Percentiles rank a stretch among this genome's conserved stretches.
Conservation (phyloP, 2,113 vertebrate species). For the Piliocolobus tephrosceles region DNA sequence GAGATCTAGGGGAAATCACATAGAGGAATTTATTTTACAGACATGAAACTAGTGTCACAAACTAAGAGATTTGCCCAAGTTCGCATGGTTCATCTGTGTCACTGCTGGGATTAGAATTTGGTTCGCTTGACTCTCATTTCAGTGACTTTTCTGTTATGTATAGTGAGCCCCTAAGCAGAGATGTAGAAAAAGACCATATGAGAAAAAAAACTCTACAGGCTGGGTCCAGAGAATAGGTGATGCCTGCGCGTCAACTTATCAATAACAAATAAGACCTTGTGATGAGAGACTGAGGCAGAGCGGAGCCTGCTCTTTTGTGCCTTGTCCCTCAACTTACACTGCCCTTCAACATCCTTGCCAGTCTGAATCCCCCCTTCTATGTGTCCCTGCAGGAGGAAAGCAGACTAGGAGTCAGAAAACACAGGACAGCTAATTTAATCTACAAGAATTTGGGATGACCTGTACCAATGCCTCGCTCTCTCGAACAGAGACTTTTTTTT, state of each 20-base stretch:
- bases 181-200: not conserved
- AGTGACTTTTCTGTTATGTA: not conserved
- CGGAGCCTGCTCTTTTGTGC: not conserved
- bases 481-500: constrained; percentile 1
- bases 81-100: not conserved
- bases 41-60: not conserved
- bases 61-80: not conserved
- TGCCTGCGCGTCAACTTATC: not conserved
- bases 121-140: not conserved
- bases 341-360: not conserved
- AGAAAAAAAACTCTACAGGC: not conserved
- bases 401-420: not conserved
- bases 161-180: not conserved
- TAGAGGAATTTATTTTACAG: not conserved
- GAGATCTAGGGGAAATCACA: not conserved
- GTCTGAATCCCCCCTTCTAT: not conserved
- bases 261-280: not conserved
- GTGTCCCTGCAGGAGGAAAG: not conserved
- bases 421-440: not conserved
- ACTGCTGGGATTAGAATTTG: not conserved
- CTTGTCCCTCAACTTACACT: not conserved
- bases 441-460: not conserved
- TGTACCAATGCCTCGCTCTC: not conserved
- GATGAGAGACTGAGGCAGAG: not conserved
- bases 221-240: not conserved